phyloP scores from a whole-genome alignment of 2,113 vertebrate genomes.

The Bujurquina vittata region DNA sequence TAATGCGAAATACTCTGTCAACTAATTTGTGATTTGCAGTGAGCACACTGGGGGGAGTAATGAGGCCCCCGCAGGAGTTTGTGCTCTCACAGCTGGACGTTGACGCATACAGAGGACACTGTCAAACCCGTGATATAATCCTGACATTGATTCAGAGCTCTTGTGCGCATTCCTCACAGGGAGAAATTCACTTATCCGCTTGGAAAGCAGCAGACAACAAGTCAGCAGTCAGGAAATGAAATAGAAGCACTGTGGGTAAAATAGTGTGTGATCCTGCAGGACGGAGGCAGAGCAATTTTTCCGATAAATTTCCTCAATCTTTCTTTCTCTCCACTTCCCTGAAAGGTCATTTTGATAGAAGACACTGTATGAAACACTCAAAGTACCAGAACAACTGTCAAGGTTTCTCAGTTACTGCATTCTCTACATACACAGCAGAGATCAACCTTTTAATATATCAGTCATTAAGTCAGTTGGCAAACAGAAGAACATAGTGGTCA shows the following conservation, averaged over 20 bases:
- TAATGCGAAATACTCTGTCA: not conserved
- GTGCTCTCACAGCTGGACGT: conserved; percentile 24
- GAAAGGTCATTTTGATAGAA: conserved; percentile 15
- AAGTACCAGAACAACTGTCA: conserved; percentile 1
- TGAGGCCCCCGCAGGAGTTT: conserved; percentile 27
- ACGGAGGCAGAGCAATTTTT: conserved; percentile 6
- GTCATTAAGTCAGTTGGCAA: not conserved
- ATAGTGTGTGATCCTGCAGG: conserved; percentile 21
- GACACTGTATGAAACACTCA: not conserved
- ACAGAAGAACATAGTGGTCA: not conserved
- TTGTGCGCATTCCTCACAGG: conserved; percentile 55
- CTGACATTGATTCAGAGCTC: conserved; percentile 48
- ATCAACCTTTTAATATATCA: not conserved
- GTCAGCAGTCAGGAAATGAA: conserved; percentile 67
- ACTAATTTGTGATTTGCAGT: conserved; percentile 31
- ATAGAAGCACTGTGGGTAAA: conserved; percentile 17
- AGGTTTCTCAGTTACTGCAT: not conserved
- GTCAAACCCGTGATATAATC: conserved; percentile 37
- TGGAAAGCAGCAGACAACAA: conserved; percentile 50
- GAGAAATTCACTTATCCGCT: conserved; percentile 62
- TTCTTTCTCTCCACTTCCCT: not conserved
- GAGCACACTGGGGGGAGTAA: conserved; percentile 27
- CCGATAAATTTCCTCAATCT: conserved; percentile 13
- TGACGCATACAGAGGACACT: not conserved
- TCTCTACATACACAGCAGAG: not conserved